Percentiles rank a stretch among this genome's conserved stretches.
Conservation (phyloP, 2,797 vertebrate species). For the Pelochelys cantorii region DNA sequence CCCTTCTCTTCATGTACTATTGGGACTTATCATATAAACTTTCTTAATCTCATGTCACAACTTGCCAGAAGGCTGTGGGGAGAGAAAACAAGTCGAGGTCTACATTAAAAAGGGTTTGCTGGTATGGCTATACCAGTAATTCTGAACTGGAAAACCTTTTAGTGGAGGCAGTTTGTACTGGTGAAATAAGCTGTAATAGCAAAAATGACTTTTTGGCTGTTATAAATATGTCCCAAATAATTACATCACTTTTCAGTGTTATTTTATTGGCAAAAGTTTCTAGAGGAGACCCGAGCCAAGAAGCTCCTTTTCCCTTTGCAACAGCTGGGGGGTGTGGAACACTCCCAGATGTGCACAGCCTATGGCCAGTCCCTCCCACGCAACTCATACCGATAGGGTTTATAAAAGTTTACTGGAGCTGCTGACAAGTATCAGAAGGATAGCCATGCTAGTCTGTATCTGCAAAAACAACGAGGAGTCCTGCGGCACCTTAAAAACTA, state of each 20-base stretch:
- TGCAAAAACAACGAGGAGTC: too few relatives aligned
- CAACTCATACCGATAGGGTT: neutral
- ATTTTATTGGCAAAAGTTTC: neutral
- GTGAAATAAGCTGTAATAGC: neutral
- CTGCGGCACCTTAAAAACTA: too few relatives aligned
- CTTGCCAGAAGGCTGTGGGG: neutral
- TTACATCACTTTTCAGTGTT: neutral
- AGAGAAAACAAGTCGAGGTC: neutral
- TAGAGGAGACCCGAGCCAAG: neutral
- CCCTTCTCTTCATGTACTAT: neutral
- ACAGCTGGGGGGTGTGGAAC: neutral
- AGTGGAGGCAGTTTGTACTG: neutral
- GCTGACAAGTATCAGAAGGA: neutral
- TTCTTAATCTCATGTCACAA: neutral
- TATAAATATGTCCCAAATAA: neutral
- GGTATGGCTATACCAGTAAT: neutral
- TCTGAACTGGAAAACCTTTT: neutral
- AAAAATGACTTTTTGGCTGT: neutral
- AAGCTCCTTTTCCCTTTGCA: neutral
- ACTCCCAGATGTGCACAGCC: neutral
- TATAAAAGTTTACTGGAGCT: neutral
- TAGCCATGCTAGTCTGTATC: too few relatives aligned
- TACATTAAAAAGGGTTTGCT: neutral
- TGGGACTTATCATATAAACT: neutral
- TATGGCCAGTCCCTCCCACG: neutral